Conservation (phyloP, 2,888 invertebrate genomes). For the Eristalis intricaria region DNA sequence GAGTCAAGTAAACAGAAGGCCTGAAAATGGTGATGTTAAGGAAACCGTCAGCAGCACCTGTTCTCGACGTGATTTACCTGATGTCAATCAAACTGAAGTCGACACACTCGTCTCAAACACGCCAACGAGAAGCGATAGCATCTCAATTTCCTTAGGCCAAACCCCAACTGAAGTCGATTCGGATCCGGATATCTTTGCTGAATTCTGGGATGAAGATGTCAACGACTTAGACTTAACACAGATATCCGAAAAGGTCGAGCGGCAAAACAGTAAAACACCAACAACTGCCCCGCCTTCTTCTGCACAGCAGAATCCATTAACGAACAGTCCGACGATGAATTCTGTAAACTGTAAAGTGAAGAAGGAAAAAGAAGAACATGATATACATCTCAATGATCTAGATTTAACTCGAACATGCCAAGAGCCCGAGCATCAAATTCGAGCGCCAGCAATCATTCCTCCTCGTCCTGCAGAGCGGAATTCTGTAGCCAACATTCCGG, state of each 20-base stretch:
- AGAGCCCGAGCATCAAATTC: too few species aligned
- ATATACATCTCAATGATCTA: neutral
- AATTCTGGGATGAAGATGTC: slow-evolving; percentile 44
- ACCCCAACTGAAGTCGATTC: neutral
- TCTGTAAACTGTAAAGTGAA: neutral
- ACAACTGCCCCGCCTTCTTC: neutral
- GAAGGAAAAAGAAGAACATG: neutral
- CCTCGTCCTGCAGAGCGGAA: too few species aligned
- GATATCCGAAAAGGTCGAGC: slow-evolving; percentile 38
- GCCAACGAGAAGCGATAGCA: too few species aligned
- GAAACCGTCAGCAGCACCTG: neutral
- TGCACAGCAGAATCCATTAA: neutral
- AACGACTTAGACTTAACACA: slow-evolving; percentile 46
- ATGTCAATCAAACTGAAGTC: too few species aligned
- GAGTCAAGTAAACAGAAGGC: neutral
- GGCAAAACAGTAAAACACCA: neutral
- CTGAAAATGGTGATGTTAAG: neutral
- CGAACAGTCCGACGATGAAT: neutral
- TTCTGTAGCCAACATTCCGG: too few species aligned
- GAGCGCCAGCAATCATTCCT: too few species aligned
- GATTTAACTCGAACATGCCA: neutral
- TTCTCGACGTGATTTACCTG: neutral
- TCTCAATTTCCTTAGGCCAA: neutral
- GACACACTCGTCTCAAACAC: neutral
- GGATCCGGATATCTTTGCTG: slow-evolving; percentile 25